Base-by-base conservation (phyloP, 2,888 invertebrate genomes). In the Leistus spinibarbis region DNA sequence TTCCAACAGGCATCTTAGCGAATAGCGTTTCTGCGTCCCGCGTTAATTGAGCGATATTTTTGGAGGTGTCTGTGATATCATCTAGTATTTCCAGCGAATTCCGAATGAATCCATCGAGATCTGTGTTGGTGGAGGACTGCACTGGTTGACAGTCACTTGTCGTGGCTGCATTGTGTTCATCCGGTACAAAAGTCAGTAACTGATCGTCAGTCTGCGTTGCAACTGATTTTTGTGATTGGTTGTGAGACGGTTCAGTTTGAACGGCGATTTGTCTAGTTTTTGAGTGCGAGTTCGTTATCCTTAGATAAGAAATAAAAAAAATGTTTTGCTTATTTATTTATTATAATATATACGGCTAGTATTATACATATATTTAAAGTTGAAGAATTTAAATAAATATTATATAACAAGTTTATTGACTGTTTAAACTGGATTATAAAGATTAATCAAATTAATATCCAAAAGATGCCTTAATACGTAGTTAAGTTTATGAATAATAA, bases 1-100 rank as follows among this genome's bases (percentile, higher is more conserved):
- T 79, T 76, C 79, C 79, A 16, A 79, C 79, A 66, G 79, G 79
- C 79, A 79, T 79, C 57, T 77, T 78, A 73, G 68, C 73, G 68
- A 75, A 68, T 63, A 75, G 69, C 40, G 63, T 62, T 54, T 75
- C 69, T 13, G 75, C 75, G 69, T 75, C 75, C 63, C 56, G 63
- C 10, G 75, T 69, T 23, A 75, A 24, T n/a, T 63, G 56, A 22
- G 73, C 66, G 53, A 73, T 73, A 67, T 73, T 60, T 16, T 73
- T 73, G 1, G 73, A 67, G 10, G 66, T 56, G 54, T 73, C 73
- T 17, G 73, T 60, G 9, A 73, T 66, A 54, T 66, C 73, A 53
- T 53, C 67, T 27, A 73, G 22, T 16, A 73, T 60, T 54, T 73
- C 73, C 13, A 73, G 53, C n/a, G 73, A 73, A 62, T 53, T 73